Percentiles rank a stretch among this genome's conserved stretches.
Evolutionary conservation across 1,140 invertebrate genomes (phyloP).

Genomic region (Prorops nasuta): DNA sequence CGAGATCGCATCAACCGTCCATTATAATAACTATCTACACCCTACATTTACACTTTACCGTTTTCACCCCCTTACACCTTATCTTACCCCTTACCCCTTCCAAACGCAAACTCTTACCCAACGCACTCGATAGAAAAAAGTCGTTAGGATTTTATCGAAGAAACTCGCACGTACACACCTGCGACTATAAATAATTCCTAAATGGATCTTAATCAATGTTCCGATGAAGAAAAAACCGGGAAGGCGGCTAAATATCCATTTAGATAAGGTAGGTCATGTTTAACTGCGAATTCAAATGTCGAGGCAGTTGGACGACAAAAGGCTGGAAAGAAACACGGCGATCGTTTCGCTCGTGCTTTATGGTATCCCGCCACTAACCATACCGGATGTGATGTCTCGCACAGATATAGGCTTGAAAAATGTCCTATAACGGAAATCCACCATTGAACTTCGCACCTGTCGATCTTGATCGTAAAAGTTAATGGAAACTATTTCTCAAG

Average conservation of each 20-base stretch:
- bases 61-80: neutral
- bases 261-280: slow-evolving; percentile 33
- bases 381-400: slow-evolving; percentile 22
- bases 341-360: slow-evolving; percentile 31
- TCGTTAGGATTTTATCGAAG: no score
- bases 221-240: neutral
- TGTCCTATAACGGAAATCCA: slow-evolving; percentile 15
- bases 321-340: slow-evolving; percentile 22
- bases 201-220: no score
- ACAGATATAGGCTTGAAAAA: slow-evolving; percentile 32
- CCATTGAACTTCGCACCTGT: no score
- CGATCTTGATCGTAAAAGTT: no score
- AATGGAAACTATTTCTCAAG: no score
- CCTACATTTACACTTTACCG: slow-evolving; percentile 41
- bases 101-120: no score
- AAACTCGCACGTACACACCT: no score
- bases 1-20: slow-evolving; percentile 35
- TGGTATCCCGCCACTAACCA: slow-evolving; percentile 16
- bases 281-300: slow-evolving; percentile 36
- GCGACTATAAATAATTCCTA: no score
- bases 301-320: slow-evolving; percentile 18
- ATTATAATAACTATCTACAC: slow-evolving; percentile 41
- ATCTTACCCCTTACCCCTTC: no score
- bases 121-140: no score
- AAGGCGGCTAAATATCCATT: slow-evolving; percentile 32